These are phyloP conservation scores for Holothuria glaberrima DNA, from an alignment of 35 echinoderm and acorn worm genomes.

Conservation along the genomic window DNA sequence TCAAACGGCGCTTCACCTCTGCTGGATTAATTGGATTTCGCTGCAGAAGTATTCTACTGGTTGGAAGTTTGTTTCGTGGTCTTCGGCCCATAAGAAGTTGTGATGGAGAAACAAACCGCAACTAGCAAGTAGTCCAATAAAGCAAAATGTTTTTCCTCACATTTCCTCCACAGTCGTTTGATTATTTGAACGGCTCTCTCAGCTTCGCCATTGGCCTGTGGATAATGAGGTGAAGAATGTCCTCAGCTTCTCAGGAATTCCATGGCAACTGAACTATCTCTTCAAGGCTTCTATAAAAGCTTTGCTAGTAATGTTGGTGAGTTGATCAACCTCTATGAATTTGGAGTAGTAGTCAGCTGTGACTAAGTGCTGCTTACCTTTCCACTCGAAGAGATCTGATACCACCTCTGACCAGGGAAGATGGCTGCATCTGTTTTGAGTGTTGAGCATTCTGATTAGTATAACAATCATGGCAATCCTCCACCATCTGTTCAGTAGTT, in stretches of 20 bases:
- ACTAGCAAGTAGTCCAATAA: conserved; percentile 67
- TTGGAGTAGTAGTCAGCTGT: conserved; percentile 72
- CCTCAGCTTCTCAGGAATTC: conserved; percentile 62
- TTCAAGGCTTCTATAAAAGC: conserved; percentile 51
- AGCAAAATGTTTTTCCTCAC: conserved; percentile 67
- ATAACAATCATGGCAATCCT: conserved; percentile 56
- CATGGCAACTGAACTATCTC: conserved; percentile 65
- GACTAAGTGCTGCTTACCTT: conserved; percentile 48
- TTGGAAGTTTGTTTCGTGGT: conserved; percentile 63
- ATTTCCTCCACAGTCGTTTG: conserved; percentile 68
- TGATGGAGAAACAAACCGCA: conserved; percentile 66
- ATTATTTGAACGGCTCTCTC: conserved; percentile 71
- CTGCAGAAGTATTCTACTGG: conserved; percentile 54
- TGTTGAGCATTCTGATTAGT: conserved; percentile 41
- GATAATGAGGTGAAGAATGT: conserved; percentile 45
- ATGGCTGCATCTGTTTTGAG: conserved; percentile 36
- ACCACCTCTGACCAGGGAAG: conserved; percentile 64
- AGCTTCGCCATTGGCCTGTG: conserved; percentile 54
- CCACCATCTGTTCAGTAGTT: conserved; percentile 18
- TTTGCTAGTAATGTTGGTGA: not conserved
- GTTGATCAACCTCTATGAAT: conserved; percentile 56
- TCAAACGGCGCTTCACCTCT: conserved; percentile 52
- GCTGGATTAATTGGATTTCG: conserved; percentile 28
- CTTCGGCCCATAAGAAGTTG: conserved; percentile 74
- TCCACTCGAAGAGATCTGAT: conserved; percentile 61